A percentile compares a stretch with the other conserved stretches of the same genome.
phyloP scores from a whole-genome alignment of 2,113 vertebrate genomes.

The Nematolebias whitei region DNA sequence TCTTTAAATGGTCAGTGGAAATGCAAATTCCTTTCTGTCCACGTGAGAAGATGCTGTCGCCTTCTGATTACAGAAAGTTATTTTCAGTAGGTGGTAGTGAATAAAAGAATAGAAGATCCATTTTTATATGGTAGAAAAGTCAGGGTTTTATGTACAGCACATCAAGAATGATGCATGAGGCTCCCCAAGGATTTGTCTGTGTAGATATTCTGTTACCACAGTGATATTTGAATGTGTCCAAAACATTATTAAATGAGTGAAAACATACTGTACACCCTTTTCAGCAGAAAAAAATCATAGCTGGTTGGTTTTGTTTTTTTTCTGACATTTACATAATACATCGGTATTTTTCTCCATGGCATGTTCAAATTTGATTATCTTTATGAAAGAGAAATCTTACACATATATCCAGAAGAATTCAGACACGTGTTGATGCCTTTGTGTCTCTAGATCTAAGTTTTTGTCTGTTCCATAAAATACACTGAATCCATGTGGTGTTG shows the following conservation, averaged over 20 bases:
- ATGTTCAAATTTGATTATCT: neutral
- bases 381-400: neutral
- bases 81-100: too few species aligned
- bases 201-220: neutral
- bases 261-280: neutral
- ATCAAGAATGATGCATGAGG: neutral
- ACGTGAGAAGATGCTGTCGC: too few species aligned
- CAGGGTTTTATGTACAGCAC: neutral
- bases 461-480: neutral
- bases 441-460: neutral
- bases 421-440: neutral
- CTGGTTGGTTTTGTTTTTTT: too few species aligned
- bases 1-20: too few species aligned
- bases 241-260: neutral
- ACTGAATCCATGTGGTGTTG: neutral
- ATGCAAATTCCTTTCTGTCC: too few species aligned
- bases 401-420: neutral
- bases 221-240: neutral
- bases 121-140: neutral
- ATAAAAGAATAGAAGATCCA: too few species aligned
- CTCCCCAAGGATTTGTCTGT: neutral
- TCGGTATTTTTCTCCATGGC: too few species aligned
- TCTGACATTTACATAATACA: neutral
- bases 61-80: too few species aligned
- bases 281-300: constrained; percentile 1